These are phyloP conservation scores for Puffinus mauretanicus DNA, from an alignment of 2,113 vertebrate genomes.

Conservation along the genomic window DNA sequence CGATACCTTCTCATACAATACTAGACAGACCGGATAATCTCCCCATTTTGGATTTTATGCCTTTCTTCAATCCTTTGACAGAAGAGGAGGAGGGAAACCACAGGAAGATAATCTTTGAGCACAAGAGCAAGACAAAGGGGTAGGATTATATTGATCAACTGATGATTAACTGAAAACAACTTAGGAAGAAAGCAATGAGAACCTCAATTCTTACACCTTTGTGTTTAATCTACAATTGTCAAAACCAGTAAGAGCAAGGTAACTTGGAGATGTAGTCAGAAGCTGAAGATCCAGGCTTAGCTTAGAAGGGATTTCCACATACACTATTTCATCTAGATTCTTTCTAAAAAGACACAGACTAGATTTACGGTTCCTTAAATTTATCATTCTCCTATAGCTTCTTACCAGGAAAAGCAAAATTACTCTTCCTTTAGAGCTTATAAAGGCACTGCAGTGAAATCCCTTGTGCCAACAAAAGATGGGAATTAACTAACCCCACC, in stretches of 20 bases:
- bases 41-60: no score
- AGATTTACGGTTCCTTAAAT: neutral
- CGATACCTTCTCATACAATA: rapidly evolving
- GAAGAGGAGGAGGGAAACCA: neutral
- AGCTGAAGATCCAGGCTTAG: neutral
- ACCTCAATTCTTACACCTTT: neutral
- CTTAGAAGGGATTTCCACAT: neutral
- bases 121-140: neutral
- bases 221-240: neutral
- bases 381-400: neutral
- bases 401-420: neutral
- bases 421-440: neutral
- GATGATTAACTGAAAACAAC: neutral
- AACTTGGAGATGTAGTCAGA: neutral
- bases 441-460: no score
- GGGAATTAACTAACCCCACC: neutral
- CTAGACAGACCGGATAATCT: neutral
- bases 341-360: neutral
- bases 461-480: neutral
- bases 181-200: neutral
- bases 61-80: neutral
- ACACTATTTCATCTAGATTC: neutral
- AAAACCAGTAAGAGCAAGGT: neutral
- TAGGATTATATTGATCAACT: rapidly evolving
- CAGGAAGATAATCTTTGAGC: neutral